Base-by-base conservation (phyloP, 2,797 vertebrate species). In the Setipinna tenuifilis region DNA sequence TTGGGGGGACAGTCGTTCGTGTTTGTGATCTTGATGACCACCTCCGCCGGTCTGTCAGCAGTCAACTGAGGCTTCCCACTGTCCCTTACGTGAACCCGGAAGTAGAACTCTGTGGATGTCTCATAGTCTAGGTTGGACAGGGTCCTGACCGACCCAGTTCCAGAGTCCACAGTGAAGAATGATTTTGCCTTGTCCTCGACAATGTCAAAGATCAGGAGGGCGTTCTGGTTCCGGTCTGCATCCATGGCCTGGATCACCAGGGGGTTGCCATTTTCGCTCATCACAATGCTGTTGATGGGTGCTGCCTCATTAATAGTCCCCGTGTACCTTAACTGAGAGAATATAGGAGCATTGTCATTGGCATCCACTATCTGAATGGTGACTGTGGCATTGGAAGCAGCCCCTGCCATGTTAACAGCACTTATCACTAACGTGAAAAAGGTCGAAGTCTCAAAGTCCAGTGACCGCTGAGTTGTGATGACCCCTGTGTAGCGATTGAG, bases 1-100 rank as follows among this genome's bases (percentile, higher is more conserved):
- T 96, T 95, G 0, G 98, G 98, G 50, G 98, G 96, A n/a, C 97
- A 98, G 90, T 99, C 98, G 78, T 99, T 99, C 90, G 98, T 96
- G 93, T 99, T 98, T 86, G 97, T 92, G 84, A 99, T 92, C 87
- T 95, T 97, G 89, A 99, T 95, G 17, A 96, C 89, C 88, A 99
- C 97, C 85, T 98, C 97, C 84, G 98, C 97, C 31, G 96, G 95
- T 85, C 95, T 94, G 82, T 97, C 96, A 2, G 97, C 96, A 89
- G 94, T 96, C 41, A 94, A 90, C 11, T 93, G 94, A 81, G 98
- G 98, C 0, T 90, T 94, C 0, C 98, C 98, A 84, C 94, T 96
- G 92, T 99, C 98, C 86, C 96, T 94, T 0, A 98, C 98, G 85
- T 97, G 96, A 14, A 99, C 97, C 1, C 95, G 96, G 62, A 99